Evolutionary conservation across 2,113 vertebrate genomes (phyloP), one percentile per base, ranked within the genome.

Genomic region (Ceuthmochares aereus): DNA sequence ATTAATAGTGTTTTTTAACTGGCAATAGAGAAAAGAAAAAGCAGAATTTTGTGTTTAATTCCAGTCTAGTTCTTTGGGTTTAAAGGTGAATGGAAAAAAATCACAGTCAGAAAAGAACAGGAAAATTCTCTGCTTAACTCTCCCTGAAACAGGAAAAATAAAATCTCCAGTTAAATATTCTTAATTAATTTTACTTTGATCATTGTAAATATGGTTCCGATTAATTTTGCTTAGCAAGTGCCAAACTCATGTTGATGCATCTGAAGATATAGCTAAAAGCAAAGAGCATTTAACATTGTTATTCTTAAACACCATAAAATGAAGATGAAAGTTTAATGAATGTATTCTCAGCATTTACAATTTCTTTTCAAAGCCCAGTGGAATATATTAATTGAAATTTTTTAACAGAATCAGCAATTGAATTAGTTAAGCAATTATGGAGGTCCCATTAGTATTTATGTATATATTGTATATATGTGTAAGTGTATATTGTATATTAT

Each of bases 151-250:
- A 62, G 45, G 4, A 30, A 36, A 54, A 26, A 51, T 54, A 27
- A 32, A 1, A 4, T 23, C 34, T 59, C 25, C 25, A 17, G 3
- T 72, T 93, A 56, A 90, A 88, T 76, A 93, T 59, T 59, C 56
- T 72, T 36, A 73, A 42, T 85, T 78, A 74, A 56, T 72, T 94
- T 84, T 77, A 56, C 19, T 52, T 87, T 92, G 72, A 90, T 84
- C 0, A 0, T 37, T 26, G 59, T 80, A 70, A 93, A 92, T 43
- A 30, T 56, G 56, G 66, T 78, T 92, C 49, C 73, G 84, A 82
- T 89, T 87, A 88, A 86, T 90, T 93, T 93, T 75, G 72, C 68
- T 90, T 89, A 77, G 26, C 54, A 68, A 91, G 52, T 60, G 25
- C 30, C 72, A 74, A 92, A 89, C 90, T 93, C 64, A 67, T 42